These are phyloP conservation scores for Suncus etruscus DNA, from an alignment of 2,113 vertebrate genomes.

Conservation along the genomic window DNA sequence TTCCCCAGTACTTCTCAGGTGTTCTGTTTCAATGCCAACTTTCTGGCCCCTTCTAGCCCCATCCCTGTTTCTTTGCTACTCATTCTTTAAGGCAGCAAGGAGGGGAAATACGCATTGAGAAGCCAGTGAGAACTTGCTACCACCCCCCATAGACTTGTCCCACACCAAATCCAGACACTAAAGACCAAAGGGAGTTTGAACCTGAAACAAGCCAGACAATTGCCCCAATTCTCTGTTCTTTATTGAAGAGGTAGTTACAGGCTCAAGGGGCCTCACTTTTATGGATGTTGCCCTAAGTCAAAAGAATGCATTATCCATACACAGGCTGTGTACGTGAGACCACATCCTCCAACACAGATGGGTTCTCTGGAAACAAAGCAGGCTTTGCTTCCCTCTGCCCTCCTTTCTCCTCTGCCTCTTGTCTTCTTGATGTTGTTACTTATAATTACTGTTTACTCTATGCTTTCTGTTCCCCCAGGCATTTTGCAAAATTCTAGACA, in stretches of 20 bases:
- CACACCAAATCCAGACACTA: constrained; percentile 34
- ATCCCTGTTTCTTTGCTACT: not conserved
- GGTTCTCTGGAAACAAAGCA: constrained; percentile 70
- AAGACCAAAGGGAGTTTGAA: constrained; percentile 74
- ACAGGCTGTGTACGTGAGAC: not conserved
- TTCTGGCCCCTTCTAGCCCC: not conserved
- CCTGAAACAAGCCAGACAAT: constrained; percentile 81
- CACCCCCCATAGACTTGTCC: not conserved
- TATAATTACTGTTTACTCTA: constrained; percentile 52
- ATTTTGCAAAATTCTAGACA: constrained; percentile 23
- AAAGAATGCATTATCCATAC: constrained; percentile 68
- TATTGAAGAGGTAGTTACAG: constrained; percentile 73
- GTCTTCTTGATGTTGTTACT: not conserved
- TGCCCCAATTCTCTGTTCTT: constrained; percentile 76
- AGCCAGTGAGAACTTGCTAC: not conserved
- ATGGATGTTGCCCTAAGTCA: constrained; percentile 72
- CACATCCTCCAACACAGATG: constrained; percentile 18
- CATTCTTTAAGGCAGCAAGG: not conserved
- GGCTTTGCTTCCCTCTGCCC: not conserved
- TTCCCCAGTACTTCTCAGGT: not conserved
- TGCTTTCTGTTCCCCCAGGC: constrained; percentile 21
- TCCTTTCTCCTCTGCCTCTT: not conserved
- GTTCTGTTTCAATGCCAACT: constrained; percentile 18
- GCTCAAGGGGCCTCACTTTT: constrained; percentile 75
- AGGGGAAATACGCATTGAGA: not conserved